These are phyloP conservation scores for Phyllostomus discolor DNA, from an alignment of 2,113 vertebrate species.

Conservation along the genomic window DNA sequence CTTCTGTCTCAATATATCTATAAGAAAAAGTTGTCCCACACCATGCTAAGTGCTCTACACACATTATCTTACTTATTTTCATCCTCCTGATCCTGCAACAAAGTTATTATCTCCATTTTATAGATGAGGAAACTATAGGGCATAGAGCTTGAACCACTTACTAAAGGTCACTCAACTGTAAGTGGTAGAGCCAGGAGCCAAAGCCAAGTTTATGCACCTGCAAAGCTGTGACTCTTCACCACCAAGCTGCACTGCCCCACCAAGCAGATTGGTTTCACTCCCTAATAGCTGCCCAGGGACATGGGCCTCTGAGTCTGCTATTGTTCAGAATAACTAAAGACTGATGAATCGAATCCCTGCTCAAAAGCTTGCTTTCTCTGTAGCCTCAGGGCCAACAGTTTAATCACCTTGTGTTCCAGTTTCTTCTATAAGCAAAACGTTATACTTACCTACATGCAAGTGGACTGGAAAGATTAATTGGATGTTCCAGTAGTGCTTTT, in stretches of 20 bases:
- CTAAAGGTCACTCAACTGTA: not conserved
- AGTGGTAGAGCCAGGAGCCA: not conserved
- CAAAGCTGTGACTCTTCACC: not conserved
- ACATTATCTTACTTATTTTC: constrained; percentile 1
- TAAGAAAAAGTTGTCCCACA: not conserved
- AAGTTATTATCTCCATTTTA: not conserved
- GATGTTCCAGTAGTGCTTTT: constrained; percentile 48
- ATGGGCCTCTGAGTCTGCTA: not conserved
- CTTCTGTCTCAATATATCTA: not conserved
- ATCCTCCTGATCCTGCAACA: not conserved
- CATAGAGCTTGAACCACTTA: not conserved
- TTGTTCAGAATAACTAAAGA: constrained; percentile 39
- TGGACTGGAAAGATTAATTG: constrained; percentile 55
- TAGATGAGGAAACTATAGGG: not conserved
- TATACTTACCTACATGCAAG: constrained; percentile 33
- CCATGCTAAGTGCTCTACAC: not conserved
- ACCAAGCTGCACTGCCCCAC: fast-evolving
- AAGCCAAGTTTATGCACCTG: not conserved
- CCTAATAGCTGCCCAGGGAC: not conserved
- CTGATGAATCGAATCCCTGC: constrained; percentile 2
- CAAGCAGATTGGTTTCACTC: not conserved
- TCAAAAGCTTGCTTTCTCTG: not conserved
- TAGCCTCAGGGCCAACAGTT: constrained; percentile 55
- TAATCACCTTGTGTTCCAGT: constrained; percentile 49
- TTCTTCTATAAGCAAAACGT: constrained; percentile 50